Percentiles rank a stretch among this genome's conserved stretches.
Evolutionary conservation across 35 echinoderm and acorn worm species (phyloP).

Genomic region (Heliocidaris tuberculata): DNA sequence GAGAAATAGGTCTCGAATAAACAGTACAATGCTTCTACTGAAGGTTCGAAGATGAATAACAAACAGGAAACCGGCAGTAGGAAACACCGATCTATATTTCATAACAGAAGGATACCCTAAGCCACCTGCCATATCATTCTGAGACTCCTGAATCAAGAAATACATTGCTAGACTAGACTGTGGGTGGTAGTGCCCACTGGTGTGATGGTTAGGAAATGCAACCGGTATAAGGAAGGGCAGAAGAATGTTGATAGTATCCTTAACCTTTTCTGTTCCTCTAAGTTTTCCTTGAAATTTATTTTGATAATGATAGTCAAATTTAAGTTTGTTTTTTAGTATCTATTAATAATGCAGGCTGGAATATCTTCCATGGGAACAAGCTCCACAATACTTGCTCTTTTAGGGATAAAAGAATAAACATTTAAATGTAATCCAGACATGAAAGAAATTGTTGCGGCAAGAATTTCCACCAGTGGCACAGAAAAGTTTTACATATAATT

Average conservation of each 20-base stretch:
- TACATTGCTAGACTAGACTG: neutral
- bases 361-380: too few species aligned
- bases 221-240: neutral
- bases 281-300: too few species aligned
- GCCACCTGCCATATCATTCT: neutral
- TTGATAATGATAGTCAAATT: too few species aligned
- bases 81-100: neutral
- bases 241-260: neutral
- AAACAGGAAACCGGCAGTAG: neutral
- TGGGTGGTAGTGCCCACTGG: neutral
- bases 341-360: too few species aligned
- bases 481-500: too few species aligned
- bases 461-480: too few species aligned
- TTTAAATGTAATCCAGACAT: too few species aligned
- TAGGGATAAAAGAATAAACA: too few species aligned
- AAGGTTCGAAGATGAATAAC: neutral
- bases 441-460: too few species aligned
- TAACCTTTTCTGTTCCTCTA: too few species aligned
- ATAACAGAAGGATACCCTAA: neutral
- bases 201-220: neutral
- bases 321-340: too few species aligned
- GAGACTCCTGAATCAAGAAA: neutral
- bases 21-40: neutral
- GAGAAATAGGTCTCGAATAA: neutral
- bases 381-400: too few species aligned